Evolutionary conservation across 2,113 vertebrate species (phyloP).

Genomic region (Odocoileus hemionus): DNA sequence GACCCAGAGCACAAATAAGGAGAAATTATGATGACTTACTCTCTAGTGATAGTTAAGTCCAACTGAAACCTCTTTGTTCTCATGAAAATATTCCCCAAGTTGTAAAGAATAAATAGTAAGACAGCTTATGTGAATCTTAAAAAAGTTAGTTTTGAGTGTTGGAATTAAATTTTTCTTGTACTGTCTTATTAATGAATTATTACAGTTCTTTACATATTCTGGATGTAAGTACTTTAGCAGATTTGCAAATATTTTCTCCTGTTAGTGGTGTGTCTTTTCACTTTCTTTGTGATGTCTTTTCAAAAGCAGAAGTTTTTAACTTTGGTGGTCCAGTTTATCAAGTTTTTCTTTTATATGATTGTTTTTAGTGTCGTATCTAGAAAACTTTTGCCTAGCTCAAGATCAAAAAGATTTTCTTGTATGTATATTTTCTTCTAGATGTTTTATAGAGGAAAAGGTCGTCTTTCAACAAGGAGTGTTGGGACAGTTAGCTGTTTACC

Average conservation of each 20-base stretch:
- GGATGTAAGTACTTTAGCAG: background rate
- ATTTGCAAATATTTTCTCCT: background rate
- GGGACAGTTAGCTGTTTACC: background rate
- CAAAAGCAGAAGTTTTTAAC: background rate
- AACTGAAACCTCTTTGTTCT: slow-evolving; percentile 46
- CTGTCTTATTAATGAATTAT: background rate
- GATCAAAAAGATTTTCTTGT: background rate
- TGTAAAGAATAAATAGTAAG: slow-evolving; percentile 36
- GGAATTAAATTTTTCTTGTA: slow-evolving; percentile 48
- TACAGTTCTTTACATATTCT: background rate
- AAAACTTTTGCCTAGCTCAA: background rate
- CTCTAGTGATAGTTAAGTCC: slow-evolving; percentile 28
- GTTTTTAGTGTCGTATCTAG: background rate
- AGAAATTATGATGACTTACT: background rate
- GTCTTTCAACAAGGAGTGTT: background rate
- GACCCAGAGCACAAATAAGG: background rate
- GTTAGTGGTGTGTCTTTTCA: background rate
- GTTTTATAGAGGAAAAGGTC: no score
- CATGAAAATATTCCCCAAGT: slow-evolving; percentile 49
- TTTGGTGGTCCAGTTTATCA: background rate
- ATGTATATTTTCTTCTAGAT: background rate
- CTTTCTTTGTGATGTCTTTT: background rate
- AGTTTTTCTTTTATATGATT: background rate
- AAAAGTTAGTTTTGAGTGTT: slow-evolving; percentile 62
- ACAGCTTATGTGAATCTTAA: slow-evolving; percentile 37